Evolutionary conservation across 1,140 invertebrate species (phyloP).

Genomic region (Andricus grossulariae): DNA sequence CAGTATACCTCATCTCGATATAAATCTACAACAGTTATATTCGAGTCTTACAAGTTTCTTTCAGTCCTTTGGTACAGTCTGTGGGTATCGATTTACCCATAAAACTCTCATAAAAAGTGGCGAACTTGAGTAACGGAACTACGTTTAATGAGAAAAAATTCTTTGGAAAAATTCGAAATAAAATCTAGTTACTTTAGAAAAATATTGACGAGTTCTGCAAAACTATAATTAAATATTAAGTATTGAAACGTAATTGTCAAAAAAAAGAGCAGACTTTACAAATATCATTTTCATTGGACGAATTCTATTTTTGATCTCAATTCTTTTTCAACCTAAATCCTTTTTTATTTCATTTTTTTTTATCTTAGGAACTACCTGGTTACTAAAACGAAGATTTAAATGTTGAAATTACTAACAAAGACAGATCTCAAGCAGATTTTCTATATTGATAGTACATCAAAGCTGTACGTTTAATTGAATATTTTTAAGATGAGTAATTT

Average conservation of each 20-base stretch:
- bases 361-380: no score
- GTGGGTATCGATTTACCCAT: conserved; percentile 12
- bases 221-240: background rate
- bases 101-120: conserved; percentile 11
- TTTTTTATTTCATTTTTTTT: no score
- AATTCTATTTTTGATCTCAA: no score
- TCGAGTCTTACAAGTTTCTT: background rate
- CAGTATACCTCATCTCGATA: background rate
- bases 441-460: no score
- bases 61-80: conserved; percentile 1
- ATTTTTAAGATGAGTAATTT: no score
- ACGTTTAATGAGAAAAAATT: background rate
- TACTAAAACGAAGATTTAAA: no score
- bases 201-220: conserved; percentile 21
- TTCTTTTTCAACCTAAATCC: no score
- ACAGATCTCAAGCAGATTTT: no score
- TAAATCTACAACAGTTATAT: background rate
- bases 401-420: no score
- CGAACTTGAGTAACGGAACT: background rate
- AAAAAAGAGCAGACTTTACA: no score
- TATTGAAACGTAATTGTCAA: background rate
- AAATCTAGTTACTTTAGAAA: background rate
- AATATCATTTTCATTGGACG: no score
- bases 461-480: no score
- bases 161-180: background rate